Base-by-base conservation (phyloP, 2,113 vertebrate species). In the Ranitomeya imitator region DNA sequence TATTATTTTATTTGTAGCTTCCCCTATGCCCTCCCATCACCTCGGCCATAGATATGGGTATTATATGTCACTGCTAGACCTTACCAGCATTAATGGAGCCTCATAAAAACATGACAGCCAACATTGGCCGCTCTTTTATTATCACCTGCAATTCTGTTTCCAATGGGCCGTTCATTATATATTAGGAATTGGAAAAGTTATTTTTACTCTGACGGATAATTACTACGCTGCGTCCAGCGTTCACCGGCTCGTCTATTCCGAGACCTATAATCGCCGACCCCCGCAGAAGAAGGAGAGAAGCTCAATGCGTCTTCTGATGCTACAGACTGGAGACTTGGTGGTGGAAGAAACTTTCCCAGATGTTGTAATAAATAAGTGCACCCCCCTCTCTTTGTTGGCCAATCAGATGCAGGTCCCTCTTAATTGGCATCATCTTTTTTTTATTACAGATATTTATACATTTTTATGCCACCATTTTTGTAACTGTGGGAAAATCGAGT, bases 171-270 rank as follows among this genome's bases (percentile, higher is more conserved):
- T 60, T 60, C 6, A 14, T 60, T 7, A 7, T 15, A 80, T 31
- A 59, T 59, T 80, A 31, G 23, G 21, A 61, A 61, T 19, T 61
- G 61, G 54, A 14, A 18, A 80, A 80, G 23, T 57, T 81, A 81
- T 81, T 81, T 81, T 81, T 81, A 59, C 52, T 15, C 3, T 14
- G n/a, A 57, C 2, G n/a, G 23, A 37, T 81, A 81, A 81, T 81
- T 81, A 81, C n/a, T 61, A 19, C 26, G 15, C 78, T 57, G 77
- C 14, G 79, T 81, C 23, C 79, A 5, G 23, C 59, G 18, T 81
- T 80, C 14, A 80, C 2, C 21, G 14, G 21, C n/a, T 51, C 5
- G 45, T 18, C 37, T 79, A 79, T 79, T 57, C 21, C 10, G 3
- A 54, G 54, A 74, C 54, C 52, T 79, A 55, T 79, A 79, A 79